These are phyloP conservation scores for Branchipolynoe longqiensis DNA, from an alignment of 2,888 invertebrate species.

Conservation along the genomic window DNA sequence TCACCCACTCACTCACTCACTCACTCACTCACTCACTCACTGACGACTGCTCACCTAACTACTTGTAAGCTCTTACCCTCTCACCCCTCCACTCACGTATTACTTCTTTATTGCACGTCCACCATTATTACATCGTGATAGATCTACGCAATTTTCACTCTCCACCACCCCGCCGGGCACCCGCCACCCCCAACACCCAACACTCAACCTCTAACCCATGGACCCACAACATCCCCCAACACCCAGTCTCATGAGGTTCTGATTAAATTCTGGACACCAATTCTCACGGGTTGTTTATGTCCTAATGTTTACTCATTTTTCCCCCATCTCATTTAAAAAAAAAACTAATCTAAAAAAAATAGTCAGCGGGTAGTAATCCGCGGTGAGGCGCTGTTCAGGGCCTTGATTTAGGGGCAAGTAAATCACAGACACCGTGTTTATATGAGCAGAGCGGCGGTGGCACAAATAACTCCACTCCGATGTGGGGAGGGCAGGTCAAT, in stretches of 20 bases:
- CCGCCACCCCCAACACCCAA: neutral
- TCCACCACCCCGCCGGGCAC: neutral
- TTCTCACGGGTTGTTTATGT: slow-evolving; percentile 21
- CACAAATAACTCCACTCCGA: too few relatives aligned
- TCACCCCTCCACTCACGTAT: neutral
- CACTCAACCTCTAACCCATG: neutral
- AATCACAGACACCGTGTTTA: too few relatives aligned
- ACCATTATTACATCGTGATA: neutral
- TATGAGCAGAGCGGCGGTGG: too few relatives aligned
- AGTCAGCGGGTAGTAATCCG: too few relatives aligned
- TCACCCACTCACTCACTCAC: too few relatives aligned
- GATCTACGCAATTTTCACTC: neutral
- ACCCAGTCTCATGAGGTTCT: neutral
- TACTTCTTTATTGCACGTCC: neutral
- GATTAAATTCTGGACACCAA: neutral
- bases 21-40: too few relatives aligned
- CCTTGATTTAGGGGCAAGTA: too few relatives aligned
- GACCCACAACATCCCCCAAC: slow-evolving; percentile 9
- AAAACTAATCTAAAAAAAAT: neutral
- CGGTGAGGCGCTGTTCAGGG: too few relatives aligned
- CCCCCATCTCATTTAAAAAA: neutral
- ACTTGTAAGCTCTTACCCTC: neutral
- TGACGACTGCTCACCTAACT: slow-evolving; percentile 38
- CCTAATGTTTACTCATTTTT: neutral
- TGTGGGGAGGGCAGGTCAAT: too few relatives aligned